Base-by-base conservation (phyloP, 2,113 vertebrate genomes). In the Craseonycteris thonglongyai region DNA sequence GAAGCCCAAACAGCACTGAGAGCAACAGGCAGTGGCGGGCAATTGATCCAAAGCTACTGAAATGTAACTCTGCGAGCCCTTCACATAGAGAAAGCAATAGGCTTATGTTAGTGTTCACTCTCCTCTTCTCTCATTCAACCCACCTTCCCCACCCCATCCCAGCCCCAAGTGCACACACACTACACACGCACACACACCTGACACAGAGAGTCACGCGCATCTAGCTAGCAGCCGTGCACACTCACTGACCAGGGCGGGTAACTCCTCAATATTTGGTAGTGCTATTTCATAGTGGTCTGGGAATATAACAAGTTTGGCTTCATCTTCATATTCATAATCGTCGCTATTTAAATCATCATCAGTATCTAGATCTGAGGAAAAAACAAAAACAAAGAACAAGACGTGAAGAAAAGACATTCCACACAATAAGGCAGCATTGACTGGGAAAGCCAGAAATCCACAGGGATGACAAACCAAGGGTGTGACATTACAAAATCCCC, bases 211-310 rank as follows among this genome's bases (percentile, higher is more conserved):
- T 26, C 96, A 96, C 45, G 47, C 85, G 14, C 80, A 96, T 90
- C 80, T 95, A 97, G 88, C 95, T 86, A 95, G 61, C 91, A 92
- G 63, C 90, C 92, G 86, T 93, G 97, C 93, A 97, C 87, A 97
- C 95, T 98, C 98, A 99, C 99, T 99, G 98, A 99, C 99, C 99
- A 99, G 98, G 66, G 99, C 99, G 38, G 99, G 99, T 75, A 99
- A 98, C 97, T 99, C 99, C 98, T 99, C 99, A 98, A 99, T 99
- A 98, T 99, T 99, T 95, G 99, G 99, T 96, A 99, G 98, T 66
- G 99, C 98, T 97, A 99, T 99, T 98, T 99, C 99, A 98, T 99
- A 99, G 98, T 99, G 99, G 98, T 99, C 99, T 98, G 99, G 99
- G 98, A 99, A 99, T 98, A 99, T 98, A 97, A 99, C 98, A 28